phyloP scores from a whole-genome alignment of 2,888 invertebrate species.

The Rhogogaster chlorosoma region DNA sequence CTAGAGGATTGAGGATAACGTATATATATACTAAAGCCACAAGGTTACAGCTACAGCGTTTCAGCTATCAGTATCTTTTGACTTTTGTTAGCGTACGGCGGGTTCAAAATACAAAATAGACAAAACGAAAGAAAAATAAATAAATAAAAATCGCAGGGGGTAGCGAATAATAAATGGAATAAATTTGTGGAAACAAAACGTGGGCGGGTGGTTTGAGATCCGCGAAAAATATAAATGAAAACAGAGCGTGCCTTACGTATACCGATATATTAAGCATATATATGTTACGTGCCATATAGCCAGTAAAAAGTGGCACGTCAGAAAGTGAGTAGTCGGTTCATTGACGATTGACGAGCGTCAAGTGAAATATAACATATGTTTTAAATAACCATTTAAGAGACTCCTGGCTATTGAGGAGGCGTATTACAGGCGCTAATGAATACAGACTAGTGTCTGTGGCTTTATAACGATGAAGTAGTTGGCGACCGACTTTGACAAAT shows the following conservation, averaged over 20 bases:
- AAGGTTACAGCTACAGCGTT: neutral
- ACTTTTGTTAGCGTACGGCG: neutral
- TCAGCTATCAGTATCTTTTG: neutral
- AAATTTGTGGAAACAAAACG: neutral
- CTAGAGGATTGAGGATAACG: neutral
- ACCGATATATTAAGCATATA: neutral
- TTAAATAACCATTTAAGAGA: neutral
- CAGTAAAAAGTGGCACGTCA: neutral
- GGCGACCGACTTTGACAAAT: conserved; percentile 12
- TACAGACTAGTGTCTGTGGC: neutral
- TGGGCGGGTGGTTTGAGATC: neutral
- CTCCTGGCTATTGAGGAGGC: neutral
- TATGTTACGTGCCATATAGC: neutral
- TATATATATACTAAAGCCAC: neutral
- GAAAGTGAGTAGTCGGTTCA: neutral
- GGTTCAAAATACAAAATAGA: conserved; percentile 5
- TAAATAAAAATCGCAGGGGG: neutral
- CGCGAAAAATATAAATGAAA: neutral
- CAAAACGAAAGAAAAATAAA: too few species aligned
- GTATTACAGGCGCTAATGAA: neutral
- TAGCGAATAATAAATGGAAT: neutral
- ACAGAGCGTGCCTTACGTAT: neutral
- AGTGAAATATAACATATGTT: conserved; percentile 6
- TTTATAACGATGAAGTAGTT: neutral
- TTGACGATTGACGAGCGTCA: conserved; percentile 29